Conservation (phyloP, 2,888 invertebrate species). For the Hirtodrosophila duncani region DNA sequence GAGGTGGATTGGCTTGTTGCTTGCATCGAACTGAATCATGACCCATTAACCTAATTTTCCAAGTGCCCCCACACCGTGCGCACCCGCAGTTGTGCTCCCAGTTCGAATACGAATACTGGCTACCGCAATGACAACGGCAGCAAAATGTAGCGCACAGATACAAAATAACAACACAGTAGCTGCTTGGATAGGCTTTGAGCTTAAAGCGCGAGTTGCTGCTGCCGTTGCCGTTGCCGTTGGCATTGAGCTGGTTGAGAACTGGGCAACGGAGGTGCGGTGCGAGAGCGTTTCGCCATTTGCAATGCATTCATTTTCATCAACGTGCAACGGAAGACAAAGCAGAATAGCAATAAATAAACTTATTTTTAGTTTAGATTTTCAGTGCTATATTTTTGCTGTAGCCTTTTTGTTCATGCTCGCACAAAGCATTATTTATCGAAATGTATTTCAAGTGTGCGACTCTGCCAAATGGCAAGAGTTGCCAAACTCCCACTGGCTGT, state of each 20-base stretch:
- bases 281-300: constrained; percentile 20
- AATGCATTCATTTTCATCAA: constrained; percentile 55
- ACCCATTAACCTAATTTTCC: constrained; percentile 75
- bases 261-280: background rate
- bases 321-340: constrained; percentile 60
- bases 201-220: constrained; percentile 18
- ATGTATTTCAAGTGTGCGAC: constrained; percentile 18
- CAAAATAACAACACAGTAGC: constrained; percentile 18
- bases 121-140: constrained; percentile 58
- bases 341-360: constrained; percentile 48
- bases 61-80: constrained; percentile 47
- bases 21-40: constrained; percentile 75
- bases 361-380: constrained; percentile 45
- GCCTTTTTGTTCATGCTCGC: constrained; percentile 16
- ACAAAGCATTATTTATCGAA: too few relatives aligned
- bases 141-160: constrained; percentile 36
- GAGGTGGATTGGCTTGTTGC: constrained; percentile 53
- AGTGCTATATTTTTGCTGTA: constrained; percentile 12
- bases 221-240: constrained; percentile 32
- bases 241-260: constrained; percentile 24
- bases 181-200: constrained; percentile 55
- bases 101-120: constrained; percentile 4
- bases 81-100: constrained; percentile 18
- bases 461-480: constrained; percentile 30
- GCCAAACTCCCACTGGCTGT: too few relatives aligned